Conservation (phyloP, 2,113 vertebrate genomes). For the Odontesthes bonariensis region DNA sequence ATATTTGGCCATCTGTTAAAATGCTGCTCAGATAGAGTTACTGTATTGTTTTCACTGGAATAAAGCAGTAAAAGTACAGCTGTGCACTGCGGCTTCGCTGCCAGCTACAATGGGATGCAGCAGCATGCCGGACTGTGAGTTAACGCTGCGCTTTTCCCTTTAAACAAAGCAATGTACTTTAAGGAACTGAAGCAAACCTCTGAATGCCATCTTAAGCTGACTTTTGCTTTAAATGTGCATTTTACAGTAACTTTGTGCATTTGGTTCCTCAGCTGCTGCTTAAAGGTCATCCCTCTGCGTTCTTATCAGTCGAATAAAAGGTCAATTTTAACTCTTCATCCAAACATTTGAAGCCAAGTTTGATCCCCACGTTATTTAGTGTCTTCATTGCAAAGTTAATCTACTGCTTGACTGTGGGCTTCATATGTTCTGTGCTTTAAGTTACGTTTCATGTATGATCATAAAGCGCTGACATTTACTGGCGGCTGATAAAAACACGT, state of each 20-base stretch:
- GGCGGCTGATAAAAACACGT: conserved; percentile 2
- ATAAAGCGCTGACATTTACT: conserved; percentile 2
- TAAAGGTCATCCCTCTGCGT: neutral
- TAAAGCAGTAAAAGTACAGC: no score
- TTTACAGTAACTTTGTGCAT: neutral
- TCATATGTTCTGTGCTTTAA: neutral
- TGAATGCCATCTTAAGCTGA: neutral
- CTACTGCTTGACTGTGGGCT: neutral
- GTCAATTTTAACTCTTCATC: neutral
- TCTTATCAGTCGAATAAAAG: neutral
- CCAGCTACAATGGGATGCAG: neutral
- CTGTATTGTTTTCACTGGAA: no score
- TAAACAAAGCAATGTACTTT: no score
- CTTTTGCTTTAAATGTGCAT: neutral
- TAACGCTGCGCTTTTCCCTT: neutral
- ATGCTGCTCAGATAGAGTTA: no score
- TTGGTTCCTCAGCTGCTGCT: neutral
- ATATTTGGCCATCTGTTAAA: no score
- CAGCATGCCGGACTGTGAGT: neutral
- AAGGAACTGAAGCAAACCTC: neutral
- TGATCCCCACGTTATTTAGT: neutral
- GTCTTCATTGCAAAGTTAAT: fast-evolving
- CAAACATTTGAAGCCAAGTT: conserved; percentile 2
- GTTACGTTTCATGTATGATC: neutral
- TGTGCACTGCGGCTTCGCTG: neutral